A percentile compares a stretch with the other conserved stretches of the same genome.
These are phyloP conservation scores for Thalassaphorura encarpata DNA, from an alignment of 1,140 invertebrate species.

Conservation along the genomic window DNA sequence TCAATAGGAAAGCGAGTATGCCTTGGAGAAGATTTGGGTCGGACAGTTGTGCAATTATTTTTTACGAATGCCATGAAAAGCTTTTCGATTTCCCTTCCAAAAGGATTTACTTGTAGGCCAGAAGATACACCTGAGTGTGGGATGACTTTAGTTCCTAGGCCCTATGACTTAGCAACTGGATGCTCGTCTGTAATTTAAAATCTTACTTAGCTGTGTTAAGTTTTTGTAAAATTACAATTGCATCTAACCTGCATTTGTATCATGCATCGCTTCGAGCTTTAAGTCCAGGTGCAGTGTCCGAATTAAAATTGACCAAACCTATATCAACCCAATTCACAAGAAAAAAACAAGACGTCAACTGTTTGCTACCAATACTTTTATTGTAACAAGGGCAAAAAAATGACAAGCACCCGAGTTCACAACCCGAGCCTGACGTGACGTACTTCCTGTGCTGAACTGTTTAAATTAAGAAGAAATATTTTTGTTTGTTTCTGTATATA, in stretches of 20 bases:
- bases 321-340: no score
- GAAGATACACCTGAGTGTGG: conserved; percentile 45
- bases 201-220: background rate
- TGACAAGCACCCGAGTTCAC: no score
- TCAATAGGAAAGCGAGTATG: conserved; percentile 67
- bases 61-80: conserved; percentile 51
- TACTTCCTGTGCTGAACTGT: no score
- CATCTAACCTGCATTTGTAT: background rate
- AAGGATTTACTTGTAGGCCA: conserved; percentile 36
- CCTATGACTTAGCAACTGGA: conserved; percentile 43
- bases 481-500: no score
- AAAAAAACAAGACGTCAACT: no score
- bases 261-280: background rate
- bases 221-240: no score
- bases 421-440: no score
- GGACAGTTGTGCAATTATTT: conserved; percentile 60
- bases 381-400: no score
- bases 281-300: no score
- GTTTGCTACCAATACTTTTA: no score
- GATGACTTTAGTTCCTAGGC: conserved; percentile 57
- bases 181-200: conserved; percentile 29
- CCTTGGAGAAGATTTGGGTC: conserved; percentile 71
- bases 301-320: no score
- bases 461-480: no score
- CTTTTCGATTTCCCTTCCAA: conserved; percentile 44